These are phyloP conservation scores for Nomada flava DNA, from an alignment of 2,888 invertebrate genomes.

Conservation along the genomic window DNA sequence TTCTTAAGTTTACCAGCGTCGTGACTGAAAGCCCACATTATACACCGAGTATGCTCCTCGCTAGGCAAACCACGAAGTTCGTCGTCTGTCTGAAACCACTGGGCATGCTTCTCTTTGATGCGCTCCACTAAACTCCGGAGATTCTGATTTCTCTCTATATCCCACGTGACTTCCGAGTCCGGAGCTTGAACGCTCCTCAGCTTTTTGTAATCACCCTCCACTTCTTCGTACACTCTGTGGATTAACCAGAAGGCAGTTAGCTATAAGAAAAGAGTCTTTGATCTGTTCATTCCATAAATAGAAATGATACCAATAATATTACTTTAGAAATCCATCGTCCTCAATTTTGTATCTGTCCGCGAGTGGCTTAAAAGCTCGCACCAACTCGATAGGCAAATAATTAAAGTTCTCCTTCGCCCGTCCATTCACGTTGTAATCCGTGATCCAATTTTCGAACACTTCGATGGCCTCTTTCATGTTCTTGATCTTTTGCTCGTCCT, in stretches of 20 bases:
- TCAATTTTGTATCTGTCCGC: conserved; percentile 86
- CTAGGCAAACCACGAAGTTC: conserved; percentile 90
- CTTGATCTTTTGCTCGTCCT: conserved; percentile 90
- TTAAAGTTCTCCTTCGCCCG: conserved; percentile 89
- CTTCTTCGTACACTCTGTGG: conserved; percentile 87
- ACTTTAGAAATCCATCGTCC: conserved; percentile 80
- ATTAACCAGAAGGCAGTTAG: not conserved
- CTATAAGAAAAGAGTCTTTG: no score
- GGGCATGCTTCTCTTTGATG: conserved; percentile 84
- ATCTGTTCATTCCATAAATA: not conserved
- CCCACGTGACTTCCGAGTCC: conserved; percentile 88
- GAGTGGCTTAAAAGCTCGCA: conserved; percentile 86
- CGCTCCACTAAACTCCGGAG: conserved; percentile 84
- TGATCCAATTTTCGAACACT: conserved; percentile 90
- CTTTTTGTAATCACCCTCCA: conserved; percentile 90
- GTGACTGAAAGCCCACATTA: conserved; percentile 92
- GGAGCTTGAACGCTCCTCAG: conserved; percentile 87
- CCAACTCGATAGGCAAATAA: conserved; percentile 87
- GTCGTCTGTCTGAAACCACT: conserved; percentile 86
- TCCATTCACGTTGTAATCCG: conserved; percentile 89
- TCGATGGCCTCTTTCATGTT: conserved; percentile 91
- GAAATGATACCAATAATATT: conserved; percentile 35
- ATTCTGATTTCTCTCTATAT: conserved; percentile 89
- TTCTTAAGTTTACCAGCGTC: conserved; percentile 89
- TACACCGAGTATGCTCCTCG: conserved; percentile 88